A percentile compares a stretch with the other conserved stretches of the same genome.
phyloP scores from a whole-genome alignment of 2,113 vertebrate species.

The Corythornis vintsioides region DNA sequence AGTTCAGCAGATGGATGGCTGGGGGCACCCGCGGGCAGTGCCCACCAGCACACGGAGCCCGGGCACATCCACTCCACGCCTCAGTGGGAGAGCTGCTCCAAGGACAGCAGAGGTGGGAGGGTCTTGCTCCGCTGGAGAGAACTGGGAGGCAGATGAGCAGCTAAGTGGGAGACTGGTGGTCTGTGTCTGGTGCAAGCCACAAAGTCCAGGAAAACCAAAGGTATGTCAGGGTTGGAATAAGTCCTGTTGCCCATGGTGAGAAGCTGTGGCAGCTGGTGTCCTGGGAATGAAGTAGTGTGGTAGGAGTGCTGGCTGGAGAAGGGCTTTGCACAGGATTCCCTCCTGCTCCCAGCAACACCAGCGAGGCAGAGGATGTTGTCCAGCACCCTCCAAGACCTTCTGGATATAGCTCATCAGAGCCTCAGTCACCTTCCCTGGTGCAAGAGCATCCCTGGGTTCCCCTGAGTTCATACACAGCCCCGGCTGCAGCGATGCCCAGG shows the following conservation, averaged over 20 bases:
- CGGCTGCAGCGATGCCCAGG: accelerated
- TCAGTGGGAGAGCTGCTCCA: background rate
- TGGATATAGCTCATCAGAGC: background rate
- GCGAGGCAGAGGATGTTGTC: background rate
- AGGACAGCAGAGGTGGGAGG: background rate
- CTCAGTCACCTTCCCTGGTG: background rate
- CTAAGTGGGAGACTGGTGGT: background rate
- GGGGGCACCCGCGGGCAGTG: background rate
- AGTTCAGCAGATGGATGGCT: slow-evolving; percentile 38
- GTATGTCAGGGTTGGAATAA: background rate
- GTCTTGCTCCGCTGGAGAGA: background rate
- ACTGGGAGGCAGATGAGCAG: background rate
- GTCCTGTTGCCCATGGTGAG: background rate
- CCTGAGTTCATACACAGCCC: background rate
- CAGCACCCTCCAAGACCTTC: background rate
- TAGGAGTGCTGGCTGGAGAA: background rate
- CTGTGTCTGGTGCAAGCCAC: background rate
- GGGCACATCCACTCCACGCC: background rate
- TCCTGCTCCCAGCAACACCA: background rate
- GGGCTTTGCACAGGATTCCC: background rate
- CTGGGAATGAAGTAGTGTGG: background rate
- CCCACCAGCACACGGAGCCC: background rate
- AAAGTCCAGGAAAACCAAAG: background rate
- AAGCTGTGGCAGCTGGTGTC: background rate
- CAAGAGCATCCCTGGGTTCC: background rate